Evolutionary conservation across 2,797 vertebrate genomes (phyloP).

Genomic region (Miichthys miiuy): DNA sequence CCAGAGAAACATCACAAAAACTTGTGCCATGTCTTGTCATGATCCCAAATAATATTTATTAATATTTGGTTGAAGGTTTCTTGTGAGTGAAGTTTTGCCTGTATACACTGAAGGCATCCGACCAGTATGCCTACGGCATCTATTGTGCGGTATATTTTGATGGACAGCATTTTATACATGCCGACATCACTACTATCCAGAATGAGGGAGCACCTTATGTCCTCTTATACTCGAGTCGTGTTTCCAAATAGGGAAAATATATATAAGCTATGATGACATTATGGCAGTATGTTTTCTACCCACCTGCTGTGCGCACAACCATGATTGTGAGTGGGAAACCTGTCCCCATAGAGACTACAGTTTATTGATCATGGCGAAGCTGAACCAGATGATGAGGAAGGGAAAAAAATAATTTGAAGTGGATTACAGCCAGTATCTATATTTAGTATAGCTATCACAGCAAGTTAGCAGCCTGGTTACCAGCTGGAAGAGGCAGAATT

Average conservation of each 20-base stretch:
- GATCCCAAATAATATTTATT: neutral
- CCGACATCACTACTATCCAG: neutral
- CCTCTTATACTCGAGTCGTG: neutral
- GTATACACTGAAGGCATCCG: neutral
- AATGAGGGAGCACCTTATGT: too few species aligned
- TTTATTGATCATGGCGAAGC: neutral
- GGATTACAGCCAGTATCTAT: neutral
- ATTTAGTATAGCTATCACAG: slow-evolving; percentile 6
- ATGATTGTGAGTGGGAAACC: neutral
- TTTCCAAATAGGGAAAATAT: neutral
- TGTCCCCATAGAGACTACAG: neutral
- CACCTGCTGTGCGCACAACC: neutral
- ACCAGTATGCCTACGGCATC: too few species aligned
- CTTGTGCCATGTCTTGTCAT: neutral
- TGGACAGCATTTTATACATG: too few species aligned
- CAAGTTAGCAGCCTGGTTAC: neutral
- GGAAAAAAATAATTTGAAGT: neutral
- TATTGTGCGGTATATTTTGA: neutral
- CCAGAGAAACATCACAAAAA: neutral
- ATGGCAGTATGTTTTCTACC: too few species aligned
- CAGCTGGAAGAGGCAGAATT: slow-evolving; percentile 21
- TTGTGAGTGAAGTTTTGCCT: neutral
- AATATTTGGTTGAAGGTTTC: neutral
- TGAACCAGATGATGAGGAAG: neutral
- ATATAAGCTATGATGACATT: neutral